These are phyloP conservation scores for Drosophila leonis DNA, from an alignment of 2,888 invertebrate species.

Conservation along the genomic window DNA sequence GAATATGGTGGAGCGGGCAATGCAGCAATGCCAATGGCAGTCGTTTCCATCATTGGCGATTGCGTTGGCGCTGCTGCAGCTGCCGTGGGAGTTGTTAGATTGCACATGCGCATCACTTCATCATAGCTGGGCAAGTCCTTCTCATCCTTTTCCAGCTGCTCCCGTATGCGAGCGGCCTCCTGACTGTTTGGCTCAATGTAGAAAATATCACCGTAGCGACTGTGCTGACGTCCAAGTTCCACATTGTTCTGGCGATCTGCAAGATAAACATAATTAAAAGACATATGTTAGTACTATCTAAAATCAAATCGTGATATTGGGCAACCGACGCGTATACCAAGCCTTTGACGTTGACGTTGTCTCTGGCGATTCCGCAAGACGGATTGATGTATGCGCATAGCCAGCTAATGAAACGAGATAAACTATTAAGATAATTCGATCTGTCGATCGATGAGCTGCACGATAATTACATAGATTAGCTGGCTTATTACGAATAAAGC, in stretches of 20 bases:
- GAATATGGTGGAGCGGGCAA: conserved; percentile 74
- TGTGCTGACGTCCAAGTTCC: conserved; percentile 54
- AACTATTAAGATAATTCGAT: conserved; percentile 15
- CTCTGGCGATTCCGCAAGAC: conserved; percentile 41
- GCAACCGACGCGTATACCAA: conserved; percentile 41
- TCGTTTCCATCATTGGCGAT: conserved; percentile 26
- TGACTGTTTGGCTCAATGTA: conserved; percentile 78
- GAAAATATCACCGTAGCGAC: conserved; percentile 80
- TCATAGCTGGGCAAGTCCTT: conserved; percentile 84
- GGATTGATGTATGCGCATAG: conserved; percentile 57
- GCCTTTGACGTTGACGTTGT: conserved; percentile 37
- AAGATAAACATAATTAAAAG: conserved; percentile 28
- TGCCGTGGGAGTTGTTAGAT: conserved; percentile 56
- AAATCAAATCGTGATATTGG: neutral
- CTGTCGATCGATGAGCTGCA: neutral
- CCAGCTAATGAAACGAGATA: conserved; percentile 57
- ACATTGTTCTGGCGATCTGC: conserved; percentile 78
- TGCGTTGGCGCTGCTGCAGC: conserved; percentile 26
- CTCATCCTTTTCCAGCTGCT: conserved; percentile 82
- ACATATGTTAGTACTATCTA: conserved; percentile 1
- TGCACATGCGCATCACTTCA: conserved; percentile 83
- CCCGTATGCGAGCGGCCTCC: conserved; percentile 76
- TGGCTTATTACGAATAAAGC: conserved; percentile 54
- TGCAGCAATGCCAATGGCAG: conserved; percentile 63
- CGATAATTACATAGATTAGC: conserved; percentile 61